Conservation (phyloP, 1,140 invertebrate species). For the Holotrichia oblita region DNA sequence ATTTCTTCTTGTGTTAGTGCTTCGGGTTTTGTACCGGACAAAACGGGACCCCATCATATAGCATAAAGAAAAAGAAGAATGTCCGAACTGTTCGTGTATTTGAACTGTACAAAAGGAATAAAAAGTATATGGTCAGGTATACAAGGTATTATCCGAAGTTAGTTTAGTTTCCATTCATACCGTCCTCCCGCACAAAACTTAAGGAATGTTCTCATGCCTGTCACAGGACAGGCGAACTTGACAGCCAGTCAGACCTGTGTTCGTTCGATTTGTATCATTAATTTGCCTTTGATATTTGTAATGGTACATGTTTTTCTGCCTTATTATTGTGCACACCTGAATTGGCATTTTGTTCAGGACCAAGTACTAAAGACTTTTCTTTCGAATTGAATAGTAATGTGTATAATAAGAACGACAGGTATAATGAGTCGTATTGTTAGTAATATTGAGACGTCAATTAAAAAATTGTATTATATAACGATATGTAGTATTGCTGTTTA, state of each 20-base stretch:
- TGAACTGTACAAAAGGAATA: conserved; percentile 14
- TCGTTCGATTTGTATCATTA: conserved; percentile 40
- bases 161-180: conserved; percentile 38
- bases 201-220: conserved; percentile 37
- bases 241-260: conserved; percentile 26
- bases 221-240: conserved; percentile 1
- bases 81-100: background rate
- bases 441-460: conserved; percentile 31
- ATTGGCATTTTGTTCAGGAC: conserved; percentile 19
- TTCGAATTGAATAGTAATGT: background rate
- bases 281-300: conserved; percentile 40
- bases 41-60: conserved; percentile 1
- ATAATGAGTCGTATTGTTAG: conserved; percentile 20
- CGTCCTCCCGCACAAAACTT: conserved; percentile 36
- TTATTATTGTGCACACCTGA: conserved; percentile 39
- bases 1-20: background rate
- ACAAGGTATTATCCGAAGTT: conserved; percentile 37
- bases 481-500: background rate
- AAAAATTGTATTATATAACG: background rate
- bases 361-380: background rate
- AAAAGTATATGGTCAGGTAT: conserved; percentile 33
- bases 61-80: background rate
- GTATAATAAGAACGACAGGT: background rate
- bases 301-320: conserved; percentile 35
- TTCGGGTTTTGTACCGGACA: conserved; percentile 5